Percentiles rank a stretch among this genome's conserved stretches.
phyloP scores from a whole-genome alignment of 2,797 vertebrate genomes.

The Takifugu rubripes region DNA sequence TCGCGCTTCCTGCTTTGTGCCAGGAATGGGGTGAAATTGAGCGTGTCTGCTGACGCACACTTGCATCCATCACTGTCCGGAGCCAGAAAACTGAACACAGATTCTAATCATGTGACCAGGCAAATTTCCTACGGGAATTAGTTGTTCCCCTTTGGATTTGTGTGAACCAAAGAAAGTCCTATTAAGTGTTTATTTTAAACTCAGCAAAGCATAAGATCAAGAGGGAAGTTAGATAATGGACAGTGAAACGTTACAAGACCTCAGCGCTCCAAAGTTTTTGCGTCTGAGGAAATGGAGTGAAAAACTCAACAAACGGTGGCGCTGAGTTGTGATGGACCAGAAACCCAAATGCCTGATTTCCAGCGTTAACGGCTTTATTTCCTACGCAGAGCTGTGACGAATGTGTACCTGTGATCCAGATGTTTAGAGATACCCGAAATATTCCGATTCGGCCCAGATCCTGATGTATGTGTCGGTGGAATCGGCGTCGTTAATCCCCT shows the following conservation, averaged over 20 bases:
- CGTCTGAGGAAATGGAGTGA: conserved; percentile 11
- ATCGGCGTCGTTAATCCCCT: too few relatives aligned
- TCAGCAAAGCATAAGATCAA: background rate
- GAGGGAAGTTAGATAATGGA: background rate
- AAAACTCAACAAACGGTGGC: conserved; percentile 13
- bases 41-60: background rate
- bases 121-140: too few relatives aligned
- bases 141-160: too few relatives aligned
- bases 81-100: too few relatives aligned
- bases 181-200: background rate
- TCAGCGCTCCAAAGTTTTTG: conserved; percentile 28
- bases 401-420: background rate
- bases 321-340: background rate
- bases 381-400: background rate
- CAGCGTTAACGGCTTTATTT: background rate
- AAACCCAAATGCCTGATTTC: background rate
- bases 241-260: background rate
- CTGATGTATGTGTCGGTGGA: too few relatives aligned
- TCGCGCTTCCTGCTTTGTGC: background rate
- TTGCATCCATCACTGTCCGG: background rate
- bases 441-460: too few relatives aligned
- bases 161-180: background rate
- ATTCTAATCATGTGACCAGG: too few relatives aligned
- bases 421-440: too few relatives aligned
- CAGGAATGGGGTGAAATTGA: background rate